These are phyloP conservation scores for Brachyptera risi DNA, from an alignment of 2,888 invertebrate species.

Conservation along the genomic window DNA sequence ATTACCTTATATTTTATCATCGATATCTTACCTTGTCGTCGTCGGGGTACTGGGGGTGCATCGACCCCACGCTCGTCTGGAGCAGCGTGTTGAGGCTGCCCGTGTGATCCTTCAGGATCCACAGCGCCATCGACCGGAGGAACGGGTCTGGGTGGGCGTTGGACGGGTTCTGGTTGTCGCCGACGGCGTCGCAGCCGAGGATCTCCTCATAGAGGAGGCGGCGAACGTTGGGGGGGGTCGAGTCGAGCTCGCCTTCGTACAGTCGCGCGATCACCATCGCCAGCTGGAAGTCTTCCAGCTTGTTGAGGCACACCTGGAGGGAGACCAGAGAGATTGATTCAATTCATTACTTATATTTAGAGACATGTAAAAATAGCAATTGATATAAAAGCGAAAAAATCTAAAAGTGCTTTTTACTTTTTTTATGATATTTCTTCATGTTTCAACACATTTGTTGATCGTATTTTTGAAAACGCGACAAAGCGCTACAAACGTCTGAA, in stretches of 20 bases:
- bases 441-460: too few relatives aligned
- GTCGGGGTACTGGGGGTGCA: slow-evolving; percentile 65
- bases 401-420: too few relatives aligned
- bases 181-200: slow-evolving; percentile 57
- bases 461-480: too few relatives aligned
- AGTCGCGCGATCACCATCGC: slow-evolving; percentile 91
- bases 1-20: too few relatives aligned
- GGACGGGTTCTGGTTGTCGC: slow-evolving; percentile 64
- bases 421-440: too few relatives aligned
- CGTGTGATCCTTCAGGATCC: slow-evolving; percentile 91
- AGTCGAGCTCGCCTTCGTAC: slow-evolving; percentile 75
- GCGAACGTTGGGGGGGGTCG: slow-evolving; percentile 65
- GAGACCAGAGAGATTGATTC: too few relatives aligned
- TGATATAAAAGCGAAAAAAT: too few relatives aligned
- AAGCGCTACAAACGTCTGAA: too few relatives aligned
- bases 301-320: slow-evolving; percentile 75
- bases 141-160: slow-evolving; percentile 93
- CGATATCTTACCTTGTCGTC: too few relatives aligned
- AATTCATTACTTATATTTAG: too few relatives aligned
- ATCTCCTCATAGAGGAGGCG: slow-evolving; percentile 66
- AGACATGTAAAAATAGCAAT: too few relatives aligned
- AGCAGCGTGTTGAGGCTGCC: slow-evolving; percentile 83
- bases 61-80: slow-evolving; percentile 69
- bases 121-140: slow-evolving; percentile 93
- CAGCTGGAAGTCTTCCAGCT: slow-evolving; percentile 90